These are phyloP conservation scores for Agrypnia vestita DNA, from an alignment of 1,140 invertebrate species.

Conservation along the genomic window DNA sequence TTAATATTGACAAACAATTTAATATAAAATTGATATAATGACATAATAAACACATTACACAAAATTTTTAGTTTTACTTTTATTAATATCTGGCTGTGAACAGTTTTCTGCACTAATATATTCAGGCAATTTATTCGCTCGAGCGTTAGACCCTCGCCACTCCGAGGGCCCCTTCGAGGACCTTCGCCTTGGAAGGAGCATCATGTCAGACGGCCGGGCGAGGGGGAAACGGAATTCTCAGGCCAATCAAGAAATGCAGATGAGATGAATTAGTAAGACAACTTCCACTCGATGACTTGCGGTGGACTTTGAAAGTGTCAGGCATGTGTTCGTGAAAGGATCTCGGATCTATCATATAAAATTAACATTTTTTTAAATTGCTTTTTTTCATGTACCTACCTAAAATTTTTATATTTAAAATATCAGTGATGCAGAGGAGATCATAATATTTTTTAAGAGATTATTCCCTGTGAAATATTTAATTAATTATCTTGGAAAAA, in stretches of 20 bases:
- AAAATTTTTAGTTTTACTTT: background rate
- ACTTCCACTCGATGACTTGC: constrained; percentile 57
- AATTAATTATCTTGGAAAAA: background rate
- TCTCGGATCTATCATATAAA: background rate
- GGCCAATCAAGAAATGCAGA: constrained; percentile 61
- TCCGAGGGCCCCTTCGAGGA: constrained; percentile 4
- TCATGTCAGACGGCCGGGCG: constrained; percentile 39
- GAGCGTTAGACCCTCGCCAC: constrained; percentile 12
- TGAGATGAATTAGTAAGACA: constrained; percentile 59
- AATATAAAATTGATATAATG: too few relatives aligned
- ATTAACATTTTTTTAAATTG: background rate
- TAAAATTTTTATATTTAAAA: background rate
- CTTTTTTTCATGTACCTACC: background rate
- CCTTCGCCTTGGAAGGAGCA: constrained; percentile 13
- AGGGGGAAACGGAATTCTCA: constrained; percentile 53
- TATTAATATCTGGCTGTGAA: constrained; percentile 13
- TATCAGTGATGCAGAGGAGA: background rate
- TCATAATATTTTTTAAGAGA: background rate
- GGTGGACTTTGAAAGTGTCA: constrained; percentile 25
- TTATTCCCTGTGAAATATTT: background rate
- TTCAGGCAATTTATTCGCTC: constrained; percentile 24
- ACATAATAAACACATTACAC: too few relatives aligned
- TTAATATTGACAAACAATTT: too few relatives aligned
- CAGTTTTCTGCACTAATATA: constrained; percentile 4
- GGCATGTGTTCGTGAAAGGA: background rate